Base-by-base conservation (phyloP, 1,140 invertebrate genomes). In the Drosophila ananassae region DNA sequence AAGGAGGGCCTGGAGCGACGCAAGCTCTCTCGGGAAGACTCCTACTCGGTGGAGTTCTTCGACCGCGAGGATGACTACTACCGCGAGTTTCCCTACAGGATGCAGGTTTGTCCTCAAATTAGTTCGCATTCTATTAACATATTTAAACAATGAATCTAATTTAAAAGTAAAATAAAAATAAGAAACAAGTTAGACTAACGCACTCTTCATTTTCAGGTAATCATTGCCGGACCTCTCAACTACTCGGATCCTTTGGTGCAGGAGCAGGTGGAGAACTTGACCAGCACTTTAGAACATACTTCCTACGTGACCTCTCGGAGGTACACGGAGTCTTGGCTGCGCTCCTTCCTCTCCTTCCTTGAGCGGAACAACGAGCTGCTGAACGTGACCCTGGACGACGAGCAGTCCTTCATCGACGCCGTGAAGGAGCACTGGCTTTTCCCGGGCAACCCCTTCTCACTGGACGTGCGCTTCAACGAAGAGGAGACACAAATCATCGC, bases 261-360 rank as follows among this genome's bases (percentile, higher is more conserved):
- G 90, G 81, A 94, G 9, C 93, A 96, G 90, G 94, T 99, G 22
- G 97, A 98, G 91, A 94, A 95, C 30, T 92, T 99, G 32, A 96
- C 97, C 0, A 93, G 94, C 54, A 94, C 93, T 17, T 94, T 99
- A 69, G 98, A 98, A 90, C 95, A 95, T 50, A 97, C 96, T 0
- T 94, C 94, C 0, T 98, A 96, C 90, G 96, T 98, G 28, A 95
- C 95, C 2, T 94, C 94, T 9, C 94, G 95, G 0, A 89, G 96
- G 0, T 98, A 97, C 83, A 97, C 97, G 0, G 97, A 98, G 92
- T 98, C 97, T 1, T 99, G 98, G 98, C 90, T 99, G 2, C 93
- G 97, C 58, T 95, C 95, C 32, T 99, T 98, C 83, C 92, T 97
- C 0, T 94, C 94, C 32, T 98, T 98, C 84, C 93, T 96, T 0